Conservation (phyloP, 2,797 vertebrate species). For the Notolepis coatsorum region DNA sequence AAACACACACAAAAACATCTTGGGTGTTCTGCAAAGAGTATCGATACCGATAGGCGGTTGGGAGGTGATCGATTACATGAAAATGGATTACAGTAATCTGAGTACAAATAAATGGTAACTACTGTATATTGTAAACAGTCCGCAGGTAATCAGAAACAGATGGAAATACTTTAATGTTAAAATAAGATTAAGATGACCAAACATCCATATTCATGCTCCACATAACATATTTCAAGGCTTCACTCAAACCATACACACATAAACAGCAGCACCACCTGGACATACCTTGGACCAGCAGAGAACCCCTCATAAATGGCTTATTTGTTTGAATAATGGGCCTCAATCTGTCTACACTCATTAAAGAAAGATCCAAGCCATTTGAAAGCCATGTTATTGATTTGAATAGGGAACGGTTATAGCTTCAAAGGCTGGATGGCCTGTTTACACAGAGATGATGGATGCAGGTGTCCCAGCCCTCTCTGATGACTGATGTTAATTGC, state of each 20-base stretch:
- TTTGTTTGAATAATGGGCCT: background rate
- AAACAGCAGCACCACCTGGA: background rate
- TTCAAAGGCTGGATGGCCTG: background rate
- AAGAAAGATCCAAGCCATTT: background rate
- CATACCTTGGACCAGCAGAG: slow-evolving; percentile 1
- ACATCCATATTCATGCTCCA: no score
- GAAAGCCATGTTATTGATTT: background rate
- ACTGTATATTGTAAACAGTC: no score
- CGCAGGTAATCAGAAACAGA: no score
- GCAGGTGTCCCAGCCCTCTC: background rate
- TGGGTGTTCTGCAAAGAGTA: background rate
- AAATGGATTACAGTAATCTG: no score
- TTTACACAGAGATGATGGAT: background rate
- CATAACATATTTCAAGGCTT: no score
- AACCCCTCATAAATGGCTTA: slow-evolving; percentile 7
- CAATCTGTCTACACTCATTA: background rate
- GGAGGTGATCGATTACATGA: no score
- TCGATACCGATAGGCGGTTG: background rate
- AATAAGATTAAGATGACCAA: no score
- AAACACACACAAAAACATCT: no score
- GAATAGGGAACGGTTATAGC: background rate
- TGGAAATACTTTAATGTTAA: no score
- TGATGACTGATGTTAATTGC: background rate
- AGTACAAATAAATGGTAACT: no score
- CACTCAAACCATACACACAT: no score